Evolutionary conservation across 2,113 vertebrate genomes (phyloP).

Genomic region (Rhinolophus ferrumequinum): DNA sequence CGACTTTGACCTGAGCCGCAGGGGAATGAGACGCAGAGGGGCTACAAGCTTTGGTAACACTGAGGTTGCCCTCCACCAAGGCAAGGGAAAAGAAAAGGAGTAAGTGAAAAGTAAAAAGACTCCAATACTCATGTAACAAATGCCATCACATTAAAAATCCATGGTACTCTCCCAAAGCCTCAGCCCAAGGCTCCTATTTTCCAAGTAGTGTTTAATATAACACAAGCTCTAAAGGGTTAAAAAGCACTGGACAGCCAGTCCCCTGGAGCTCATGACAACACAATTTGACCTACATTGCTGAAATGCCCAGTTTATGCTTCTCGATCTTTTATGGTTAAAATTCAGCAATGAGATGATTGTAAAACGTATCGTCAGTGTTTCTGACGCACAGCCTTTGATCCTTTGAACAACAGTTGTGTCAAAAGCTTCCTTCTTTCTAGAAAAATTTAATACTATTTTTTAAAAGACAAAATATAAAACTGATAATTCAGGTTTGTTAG

Average conservation of each 20-base stretch:
- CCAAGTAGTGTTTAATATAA: slow-evolving; percentile 9
- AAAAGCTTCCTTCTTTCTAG: background rate
- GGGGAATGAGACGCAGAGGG: background rate
- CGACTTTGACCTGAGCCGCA: background rate
- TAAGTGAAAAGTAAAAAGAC: background rate
- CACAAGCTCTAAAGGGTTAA: background rate
- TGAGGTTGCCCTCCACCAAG: background rate
- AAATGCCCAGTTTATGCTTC: background rate
- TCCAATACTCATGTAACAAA: background rate
- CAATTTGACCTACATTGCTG: slow-evolving; percentile 40
- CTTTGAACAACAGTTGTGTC: slow-evolving; percentile 21
- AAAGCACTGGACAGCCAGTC: background rate
- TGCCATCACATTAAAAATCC: background rate
- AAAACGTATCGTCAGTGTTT: background rate
- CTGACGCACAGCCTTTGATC: background rate
- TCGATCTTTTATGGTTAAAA: slow-evolving; percentile 6
- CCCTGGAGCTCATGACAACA: background rate
- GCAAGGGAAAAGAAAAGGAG: background rate
- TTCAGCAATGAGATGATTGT: background rate
- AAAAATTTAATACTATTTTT: slow-evolving; percentile 17
- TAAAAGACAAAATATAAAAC: slow-evolving; percentile 13
- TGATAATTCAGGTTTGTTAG: background rate
- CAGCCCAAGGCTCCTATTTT: background rate
- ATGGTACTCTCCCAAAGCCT: background rate
- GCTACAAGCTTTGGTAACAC: background rate